These are phyloP conservation scores for Campylorhamphus procurvoides DNA, from an alignment of 2,113 vertebrate genomes.

Conservation along the genomic window DNA sequence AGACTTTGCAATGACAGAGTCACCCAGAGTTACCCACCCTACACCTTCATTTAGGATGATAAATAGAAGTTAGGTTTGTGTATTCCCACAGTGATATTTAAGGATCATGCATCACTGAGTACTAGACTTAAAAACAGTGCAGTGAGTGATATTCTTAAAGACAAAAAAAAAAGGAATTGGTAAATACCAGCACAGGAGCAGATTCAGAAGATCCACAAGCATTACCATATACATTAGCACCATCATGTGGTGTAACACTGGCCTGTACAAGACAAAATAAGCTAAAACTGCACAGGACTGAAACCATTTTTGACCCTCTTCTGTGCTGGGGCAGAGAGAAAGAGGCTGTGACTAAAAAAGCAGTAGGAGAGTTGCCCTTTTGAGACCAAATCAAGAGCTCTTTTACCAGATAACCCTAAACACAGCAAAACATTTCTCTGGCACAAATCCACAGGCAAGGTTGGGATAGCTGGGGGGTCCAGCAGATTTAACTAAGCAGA, in stretches of 20 bases:
- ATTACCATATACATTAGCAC: conserved; percentile 48
- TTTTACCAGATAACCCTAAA: not conserved
- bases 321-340: not conserved
- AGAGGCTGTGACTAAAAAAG: not conserved
- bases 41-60: not conserved
- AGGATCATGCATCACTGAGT: not conserved
- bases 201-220: not conserved
- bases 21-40: not conserved
- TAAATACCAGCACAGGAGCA: not conserved
- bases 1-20: not conserved
- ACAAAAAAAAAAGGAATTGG: not conserved
- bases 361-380: not conserved
- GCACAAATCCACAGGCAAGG: not conserved
- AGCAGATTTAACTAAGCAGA: not conserved
- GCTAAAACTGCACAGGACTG: not conserved
- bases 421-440: not conserved
- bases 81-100: not conserved
- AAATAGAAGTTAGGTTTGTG: not conserved
- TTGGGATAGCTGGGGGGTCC: not conserved
- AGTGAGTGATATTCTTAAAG: not conserved
- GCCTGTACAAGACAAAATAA: not conserved
- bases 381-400: not conserved
- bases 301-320: not conserved
- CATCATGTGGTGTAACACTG: conserved; percentile 62
- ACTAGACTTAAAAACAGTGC: not conserved